Evolutionary conservation across 2,888 invertebrate genomes (phyloP).

Genomic region (Apoda limacodes): DNA sequence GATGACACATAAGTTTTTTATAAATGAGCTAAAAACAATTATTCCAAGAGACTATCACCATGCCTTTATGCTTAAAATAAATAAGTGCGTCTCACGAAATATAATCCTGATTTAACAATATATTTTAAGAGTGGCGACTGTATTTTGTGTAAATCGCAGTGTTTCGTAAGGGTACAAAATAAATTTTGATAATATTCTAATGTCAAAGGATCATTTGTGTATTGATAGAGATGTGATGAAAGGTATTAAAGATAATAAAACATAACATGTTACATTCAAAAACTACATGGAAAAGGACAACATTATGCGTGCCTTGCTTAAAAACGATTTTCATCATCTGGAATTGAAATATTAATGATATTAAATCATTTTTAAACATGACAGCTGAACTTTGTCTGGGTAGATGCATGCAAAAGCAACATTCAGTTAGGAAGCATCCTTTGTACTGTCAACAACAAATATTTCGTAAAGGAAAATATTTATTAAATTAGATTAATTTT

Average conservation of each 20-base stretch:
- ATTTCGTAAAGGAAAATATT: slow-evolving; percentile 9
- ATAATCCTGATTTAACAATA: slow-evolving; percentile 35
- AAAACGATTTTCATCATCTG: too few relatives aligned
- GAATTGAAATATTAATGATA: too few relatives aligned
- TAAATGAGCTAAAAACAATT: slow-evolving; percentile 20
- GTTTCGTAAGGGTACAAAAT: too few relatives aligned
- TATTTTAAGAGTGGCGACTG: slow-evolving; percentile 31
- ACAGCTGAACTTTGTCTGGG: slow-evolving; percentile 40
- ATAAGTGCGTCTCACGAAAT: slow-evolving; percentile 51
- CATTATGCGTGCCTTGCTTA: slow-evolving; percentile 27
- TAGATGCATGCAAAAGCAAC: slow-evolving; percentile 49
- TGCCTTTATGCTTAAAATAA: slow-evolving; percentile 31
- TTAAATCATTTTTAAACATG: too few relatives aligned
- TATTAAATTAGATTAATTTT: slow-evolving; percentile 9
- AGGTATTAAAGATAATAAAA: too few relatives aligned
- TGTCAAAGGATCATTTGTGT: slow-evolving; percentile 20
- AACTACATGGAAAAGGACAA: slow-evolving; percentile 23
- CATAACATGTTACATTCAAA: slow-evolving; percentile 13
- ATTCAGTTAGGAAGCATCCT: slow-evolving; percentile 36
- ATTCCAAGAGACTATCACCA: slow-evolving; percentile 30
- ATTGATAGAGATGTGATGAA: slow-evolving; percentile 15
- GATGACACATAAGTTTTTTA: slow-evolving; percentile 34
- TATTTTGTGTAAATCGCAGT: slow-evolving; percentile 13
- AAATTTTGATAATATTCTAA: too few relatives aligned
- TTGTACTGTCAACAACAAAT: slow-evolving; percentile 34